phyloP scores from a whole-genome alignment of 2,888 invertebrate genomes.

The Ethmia dodecea region DNA sequence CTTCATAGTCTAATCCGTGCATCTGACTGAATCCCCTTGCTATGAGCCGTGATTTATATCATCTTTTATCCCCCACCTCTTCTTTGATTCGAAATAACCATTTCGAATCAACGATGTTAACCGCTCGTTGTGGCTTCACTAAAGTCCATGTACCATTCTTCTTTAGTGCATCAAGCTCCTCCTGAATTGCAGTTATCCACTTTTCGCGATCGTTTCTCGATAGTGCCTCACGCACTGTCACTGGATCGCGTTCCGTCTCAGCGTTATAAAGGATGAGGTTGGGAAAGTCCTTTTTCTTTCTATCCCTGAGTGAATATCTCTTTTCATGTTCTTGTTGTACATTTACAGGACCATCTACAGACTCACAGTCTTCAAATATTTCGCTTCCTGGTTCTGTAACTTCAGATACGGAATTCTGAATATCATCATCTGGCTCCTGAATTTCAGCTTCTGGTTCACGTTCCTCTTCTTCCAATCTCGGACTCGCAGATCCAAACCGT shows the following conservation, averaged over 20 bases:
- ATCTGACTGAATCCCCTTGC: no score
- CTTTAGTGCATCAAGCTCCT: no score
- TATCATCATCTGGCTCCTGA: not conserved
- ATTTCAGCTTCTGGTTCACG: conserved; percentile 1
- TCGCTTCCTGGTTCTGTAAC: not conserved
- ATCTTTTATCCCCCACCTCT: not conserved
- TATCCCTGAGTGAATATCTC: not conserved
- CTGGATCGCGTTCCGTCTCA: no score
- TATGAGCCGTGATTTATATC: conserved; percentile 11
- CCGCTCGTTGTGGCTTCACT: not conserved
- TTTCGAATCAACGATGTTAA: conserved; percentile 2
- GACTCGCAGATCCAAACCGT: not conserved
- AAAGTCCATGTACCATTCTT: not conserved
- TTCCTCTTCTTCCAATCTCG: not conserved
- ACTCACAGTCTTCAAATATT: no score
- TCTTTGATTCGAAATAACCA: not conserved
- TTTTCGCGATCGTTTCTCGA: no score
- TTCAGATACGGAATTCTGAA: no score
- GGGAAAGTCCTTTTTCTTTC: not conserved
- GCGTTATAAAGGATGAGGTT: not conserved
- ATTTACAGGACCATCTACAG: no score
- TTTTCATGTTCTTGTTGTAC: not conserved
- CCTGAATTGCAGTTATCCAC: not conserved
- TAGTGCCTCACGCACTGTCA: not conserved
- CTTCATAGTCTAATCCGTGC: conserved; percentile 4